Base-by-base conservation (phyloP, 2,113 vertebrate species). In the Rhinoptilus africanus region DNA sequence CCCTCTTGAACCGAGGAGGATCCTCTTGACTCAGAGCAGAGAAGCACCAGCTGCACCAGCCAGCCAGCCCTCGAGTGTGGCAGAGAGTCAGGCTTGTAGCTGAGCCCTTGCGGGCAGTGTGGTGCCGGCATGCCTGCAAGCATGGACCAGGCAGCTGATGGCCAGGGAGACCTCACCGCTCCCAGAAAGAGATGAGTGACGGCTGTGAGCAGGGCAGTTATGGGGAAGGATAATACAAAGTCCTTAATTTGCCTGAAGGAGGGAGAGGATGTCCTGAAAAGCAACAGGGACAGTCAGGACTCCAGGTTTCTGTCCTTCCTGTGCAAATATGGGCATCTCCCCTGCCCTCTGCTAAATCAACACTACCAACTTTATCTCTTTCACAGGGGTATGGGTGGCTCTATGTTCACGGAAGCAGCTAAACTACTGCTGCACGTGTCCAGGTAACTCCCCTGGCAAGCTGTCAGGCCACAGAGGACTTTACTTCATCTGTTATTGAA, bases 101-200 rank as follows among this genome's bases (percentile, higher is more conserved):
- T 43, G 50, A 94, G 51, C 48, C 71, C 35, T 8, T 0, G 3
- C 4, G 53, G 17, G 35, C 67, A 73, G 45, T 2, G 3, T 19
- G 11, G 34, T 57, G 35, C 27, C 0, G 1, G n/a, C 50, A 28
- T 50, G 48, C 34, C 76, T 24, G 57, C 0, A 2, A 59, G n/a
- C 2, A 0, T 0, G 1, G 37, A 71, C 10, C 3, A 2, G 56
- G 53, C 30, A n/a, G 53, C 34, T 57, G 41, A 41, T 1, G 4
- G 74, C n/a, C 88, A 59, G 23, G 67, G 39, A 72, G 23, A 59
- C 20, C 17, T 39, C 75, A 28, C n/a, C 66, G 43, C 50, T 67
- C 30, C 51, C 43, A 69, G 39, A 53, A 15, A 57, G 47, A 48
- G 82, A 85, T 23, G 26, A 53, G 24, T 1, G 3, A 67, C 9